Conservation (phyloP, 2,888 invertebrate species). For the Oscheius sp. region DNA sequence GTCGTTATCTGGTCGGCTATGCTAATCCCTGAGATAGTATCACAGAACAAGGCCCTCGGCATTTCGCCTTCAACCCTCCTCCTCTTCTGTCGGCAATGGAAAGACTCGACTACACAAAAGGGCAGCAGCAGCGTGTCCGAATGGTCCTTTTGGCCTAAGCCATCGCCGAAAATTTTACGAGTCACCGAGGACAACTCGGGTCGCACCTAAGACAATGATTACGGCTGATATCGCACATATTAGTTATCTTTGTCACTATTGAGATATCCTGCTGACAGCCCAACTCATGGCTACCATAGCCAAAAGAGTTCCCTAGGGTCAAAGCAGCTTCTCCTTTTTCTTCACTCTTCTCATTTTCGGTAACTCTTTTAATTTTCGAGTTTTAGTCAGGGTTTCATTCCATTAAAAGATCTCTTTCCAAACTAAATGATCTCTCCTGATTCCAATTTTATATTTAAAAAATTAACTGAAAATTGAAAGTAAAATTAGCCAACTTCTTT, state of each 20-base stretch:
- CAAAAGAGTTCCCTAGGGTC: constrained; percentile 1
- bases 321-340: no score
- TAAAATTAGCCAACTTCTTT: no score
- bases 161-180: constrained; percentile 23
- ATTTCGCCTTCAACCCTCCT: background rate
- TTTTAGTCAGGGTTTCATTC: no score
- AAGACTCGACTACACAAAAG: constrained; percentile 14
- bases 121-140: constrained; percentile 2
- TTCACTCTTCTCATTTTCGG: no score
- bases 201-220: constrained; percentile 26
- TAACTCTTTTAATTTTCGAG: no score
- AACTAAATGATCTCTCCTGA: no score
- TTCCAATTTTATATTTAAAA: no score
- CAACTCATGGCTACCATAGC: background rate
- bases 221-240: constrained; percentile 15
- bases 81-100: background rate
- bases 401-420: no score
- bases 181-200: constrained; percentile 16
- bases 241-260: background rate
- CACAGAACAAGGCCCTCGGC: constrained; percentile 8
- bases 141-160: constrained; percentile 1
- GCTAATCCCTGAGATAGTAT: constrained; percentile 29
- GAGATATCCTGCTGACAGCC: constrained; percentile 8
- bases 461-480: no score
- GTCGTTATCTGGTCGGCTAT: constrained; percentile 29